These are phyloP conservation scores for Macroteleia sp. DNA, from an alignment of 2,888 invertebrate species.

Conservation along the genomic window DNA sequence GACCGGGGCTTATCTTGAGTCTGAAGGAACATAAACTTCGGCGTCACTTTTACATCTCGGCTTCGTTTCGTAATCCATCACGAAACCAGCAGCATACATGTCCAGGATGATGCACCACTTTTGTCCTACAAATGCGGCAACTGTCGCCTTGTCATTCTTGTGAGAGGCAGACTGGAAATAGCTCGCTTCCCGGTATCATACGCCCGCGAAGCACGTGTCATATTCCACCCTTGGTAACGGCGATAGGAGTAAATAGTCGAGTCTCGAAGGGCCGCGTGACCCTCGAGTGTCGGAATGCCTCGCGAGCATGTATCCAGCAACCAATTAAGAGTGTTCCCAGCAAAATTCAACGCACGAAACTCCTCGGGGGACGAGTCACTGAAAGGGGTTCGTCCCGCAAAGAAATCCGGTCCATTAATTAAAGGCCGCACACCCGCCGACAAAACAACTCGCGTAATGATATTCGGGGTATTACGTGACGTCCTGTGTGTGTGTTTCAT, in stretches of 20 bases:
- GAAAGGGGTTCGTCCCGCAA: conserved; percentile 35
- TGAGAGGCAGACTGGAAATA: conserved; percentile 24
- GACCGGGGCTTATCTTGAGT: too few relatives aligned
- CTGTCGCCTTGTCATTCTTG: conserved; percentile 20
- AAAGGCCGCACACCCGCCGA: conserved; percentile 19
- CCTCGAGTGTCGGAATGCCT: conserved; percentile 43
- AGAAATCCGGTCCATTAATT: conserved; percentile 53
- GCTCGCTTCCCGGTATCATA: conserved; percentile 16
- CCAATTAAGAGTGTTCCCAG: conserved; percentile 46
- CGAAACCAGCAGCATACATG: background rate
- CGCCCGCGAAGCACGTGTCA: conserved; percentile 10
- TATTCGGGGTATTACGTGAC: too few relatives aligned
- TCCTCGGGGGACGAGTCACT: conserved; percentile 33
- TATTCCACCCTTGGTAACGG: conserved; percentile 34
- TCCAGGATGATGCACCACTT: conserved; percentile 14
- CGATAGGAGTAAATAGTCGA: conserved; percentile 47
- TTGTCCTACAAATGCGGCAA: conserved; percentile 2
- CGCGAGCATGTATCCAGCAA: conserved; percentile 31
- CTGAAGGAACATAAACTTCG: too few relatives aligned
- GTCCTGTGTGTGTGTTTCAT: too few relatives aligned
- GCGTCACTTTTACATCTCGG: background rate
- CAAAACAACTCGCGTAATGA: conserved; percentile 39
- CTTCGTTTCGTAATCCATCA: conserved; percentile 22
- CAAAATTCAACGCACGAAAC: conserved; percentile 21
- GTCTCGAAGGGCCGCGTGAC: conserved; percentile 28